Percentiles rank a stretch among this genome's conserved stretches.
These are phyloP conservation scores for Lerema accius DNA, from an alignment of 1,140 invertebrate species.

Conservation along the genomic window DNA sequence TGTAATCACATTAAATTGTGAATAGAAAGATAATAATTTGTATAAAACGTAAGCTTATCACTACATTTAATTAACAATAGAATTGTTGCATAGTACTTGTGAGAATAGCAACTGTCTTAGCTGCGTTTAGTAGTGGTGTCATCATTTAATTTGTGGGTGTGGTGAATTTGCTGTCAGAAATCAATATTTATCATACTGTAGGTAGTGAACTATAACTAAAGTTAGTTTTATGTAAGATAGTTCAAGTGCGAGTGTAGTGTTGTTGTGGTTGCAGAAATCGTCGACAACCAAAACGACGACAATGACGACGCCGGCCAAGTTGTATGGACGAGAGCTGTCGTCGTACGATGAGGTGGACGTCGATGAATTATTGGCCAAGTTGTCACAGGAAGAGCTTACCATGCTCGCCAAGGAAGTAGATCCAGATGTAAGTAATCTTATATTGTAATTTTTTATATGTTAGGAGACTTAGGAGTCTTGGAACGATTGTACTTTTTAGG, in stretches of 20 bases:
- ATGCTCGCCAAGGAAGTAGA: constrained; percentile 99
- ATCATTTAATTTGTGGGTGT: constrained; percentile 66
- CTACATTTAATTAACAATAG: background rate
- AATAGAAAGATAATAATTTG: constrained; percentile 30
- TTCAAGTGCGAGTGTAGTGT: constrained; percentile 53
- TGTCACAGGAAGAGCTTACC: constrained; percentile 97
- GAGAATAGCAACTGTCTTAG: background rate
- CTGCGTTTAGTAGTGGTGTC: constrained; percentile 34
- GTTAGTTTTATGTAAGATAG: constrained; percentile 39
- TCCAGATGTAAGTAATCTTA: constrained; percentile 96
- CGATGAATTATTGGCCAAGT: constrained; percentile 96
- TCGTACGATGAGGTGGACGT: constrained; percentile 98
- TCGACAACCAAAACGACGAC: constrained; percentile 93
- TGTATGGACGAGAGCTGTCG: constrained; percentile 96
- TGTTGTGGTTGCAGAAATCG: constrained; percentile 87
- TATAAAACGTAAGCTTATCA: constrained; percentile 42
- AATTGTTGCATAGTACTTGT: background rate
- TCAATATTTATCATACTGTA: constrained; percentile 46
- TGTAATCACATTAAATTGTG: constrained; percentile 29
- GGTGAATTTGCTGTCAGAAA: constrained; percentile 60
- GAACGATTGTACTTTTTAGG: no score
- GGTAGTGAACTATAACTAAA: constrained; percentile 27
- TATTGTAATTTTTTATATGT: no score
- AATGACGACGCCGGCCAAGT: constrained; percentile 93
- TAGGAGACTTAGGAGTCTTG: no score